Base-by-base conservation (phyloP, 2,888 invertebrate species). In the Carcina quercana region DNA sequence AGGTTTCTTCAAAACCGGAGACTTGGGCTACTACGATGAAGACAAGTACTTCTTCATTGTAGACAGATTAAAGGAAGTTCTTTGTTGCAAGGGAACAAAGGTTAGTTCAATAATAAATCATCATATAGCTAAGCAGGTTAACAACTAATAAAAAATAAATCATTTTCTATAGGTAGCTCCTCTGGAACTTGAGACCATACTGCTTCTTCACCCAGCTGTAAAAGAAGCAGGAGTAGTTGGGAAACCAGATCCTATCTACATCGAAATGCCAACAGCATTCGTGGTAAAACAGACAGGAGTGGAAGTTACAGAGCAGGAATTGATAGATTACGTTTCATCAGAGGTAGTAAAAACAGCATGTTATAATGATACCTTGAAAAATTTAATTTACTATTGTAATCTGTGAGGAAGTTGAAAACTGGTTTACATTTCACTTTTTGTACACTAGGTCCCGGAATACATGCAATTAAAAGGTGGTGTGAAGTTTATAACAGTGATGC, bases 191-290 rank as follows among this genome's bases (percentile, higher is more conserved):
- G 96, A 96, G 73, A 89, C 89, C 1, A 59, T 95, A 28, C 70
- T 96, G 3, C 74, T 92, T 24, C 83, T 87, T 4, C 88, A 93
- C 64, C 87, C 90, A 1, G 87, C 82, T 30, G 87, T 96, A 2
- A 79, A 82, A 30, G 95, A 95, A 57, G 91, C 87, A 1, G 94
- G 90, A 5, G 95, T 96, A 1, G 86, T 94, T 42, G 95, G 94
- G 1, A 72, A 89, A 37, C 89, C 91, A 0, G 87, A 91, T 47
- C 87, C 87, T 36, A 70, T 64, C 24, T 86, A 86, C 25, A 92
- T 92, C 7, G 93, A 93, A 57, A 64, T 90, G 13, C 92, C 93
- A 0, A 59, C 87, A 32, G 93, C 92, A 0, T 93, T 91, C 57
- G 85, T 94, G 5, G 92, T 92, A 0, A 86, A 80, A 37, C 86